Evolutionary conservation across 2,888 invertebrate genomes (phyloP).

Genomic region (Gnatocerus cornutus): DNA sequence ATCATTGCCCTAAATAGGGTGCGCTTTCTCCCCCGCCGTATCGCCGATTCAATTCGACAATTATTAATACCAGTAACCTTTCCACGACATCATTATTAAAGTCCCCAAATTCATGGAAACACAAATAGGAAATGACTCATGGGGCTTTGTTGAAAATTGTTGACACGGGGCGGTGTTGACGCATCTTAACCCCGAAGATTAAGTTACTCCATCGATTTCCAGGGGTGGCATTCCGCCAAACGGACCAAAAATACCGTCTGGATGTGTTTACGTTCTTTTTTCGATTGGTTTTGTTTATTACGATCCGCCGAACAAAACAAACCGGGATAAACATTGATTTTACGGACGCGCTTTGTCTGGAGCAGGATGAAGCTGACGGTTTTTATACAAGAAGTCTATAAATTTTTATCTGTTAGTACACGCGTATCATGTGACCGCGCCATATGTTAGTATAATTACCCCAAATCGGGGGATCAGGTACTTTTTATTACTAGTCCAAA

Average conservation of each 20-base stretch:
- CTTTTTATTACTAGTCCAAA: background rate
- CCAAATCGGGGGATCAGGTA: background rate
- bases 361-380: background rate
- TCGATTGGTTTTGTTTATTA: too few relatives aligned
- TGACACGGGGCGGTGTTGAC: background rate
- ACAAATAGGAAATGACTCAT: slow-evolving; percentile 1
- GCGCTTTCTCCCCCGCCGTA: background rate
- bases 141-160: background rate
- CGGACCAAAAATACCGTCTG: background rate
- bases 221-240: slow-evolving; percentile 4
- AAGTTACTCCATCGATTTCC: background rate
- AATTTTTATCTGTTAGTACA: background rate
- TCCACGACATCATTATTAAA: background rate
- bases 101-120: background rate
- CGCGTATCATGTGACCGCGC: background rate
- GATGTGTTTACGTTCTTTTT: too few relatives aligned
- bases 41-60: background rate
- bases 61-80: background rate
- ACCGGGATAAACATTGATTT: slow-evolving; percentile 4
- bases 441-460: background rate
- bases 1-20: background rate
- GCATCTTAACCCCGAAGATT: background rate
- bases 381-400: background rate
- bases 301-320: background rate
- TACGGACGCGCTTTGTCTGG: background rate